phyloP scores from a whole-genome alignment of 2,888 invertebrate species.

The Ormia ochracea region DNA sequence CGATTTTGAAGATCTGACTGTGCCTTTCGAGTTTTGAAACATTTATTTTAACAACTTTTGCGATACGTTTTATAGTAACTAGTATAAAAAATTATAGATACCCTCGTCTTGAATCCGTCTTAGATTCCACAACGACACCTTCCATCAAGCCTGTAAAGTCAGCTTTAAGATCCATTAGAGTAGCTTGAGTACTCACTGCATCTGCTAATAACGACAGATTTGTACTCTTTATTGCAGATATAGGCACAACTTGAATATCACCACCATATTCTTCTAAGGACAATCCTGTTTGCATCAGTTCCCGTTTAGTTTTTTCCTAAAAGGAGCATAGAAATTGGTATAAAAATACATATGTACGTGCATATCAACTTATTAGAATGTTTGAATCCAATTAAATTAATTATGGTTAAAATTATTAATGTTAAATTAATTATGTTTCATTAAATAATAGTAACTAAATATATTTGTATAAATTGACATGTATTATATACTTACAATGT shows the following conservation, averaged over 20 bases:
- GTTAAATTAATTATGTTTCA: too few species aligned
- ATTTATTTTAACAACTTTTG: too few species aligned
- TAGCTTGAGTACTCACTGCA: conserved; percentile 88
- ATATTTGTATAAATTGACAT: neutral
- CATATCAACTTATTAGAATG: too few species aligned
- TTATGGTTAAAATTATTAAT: too few species aligned
- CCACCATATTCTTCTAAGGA: conserved; percentile 93
- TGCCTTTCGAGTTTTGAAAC: too few species aligned
- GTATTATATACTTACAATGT: conserved; percentile 84
- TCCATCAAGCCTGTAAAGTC: conserved; percentile 91
- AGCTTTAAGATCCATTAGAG: conserved; percentile 90
- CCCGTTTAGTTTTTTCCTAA: conserved; percentile 83
- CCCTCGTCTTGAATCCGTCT: conserved; percentile 83
- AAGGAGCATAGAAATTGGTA: too few species aligned
- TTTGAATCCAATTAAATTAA: too few species aligned
- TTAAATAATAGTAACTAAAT: too few species aligned
- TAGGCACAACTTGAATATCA: conserved; percentile 91
- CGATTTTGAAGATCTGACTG: too few species aligned
- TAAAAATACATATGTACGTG: neutral
- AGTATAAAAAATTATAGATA: conserved; percentile 66
- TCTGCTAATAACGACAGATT: conserved; percentile 89
- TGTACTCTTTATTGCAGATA: conserved; percentile 91
- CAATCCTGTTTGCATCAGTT: conserved; percentile 87
- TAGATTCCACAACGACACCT: conserved; percentile 93
- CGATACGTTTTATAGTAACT: too few species aligned